Percentiles rank a stretch among this genome's conserved stretches.
Conservation (phyloP, 2,797 vertebrate species). For the Intellagama lesueurii region DNA sequence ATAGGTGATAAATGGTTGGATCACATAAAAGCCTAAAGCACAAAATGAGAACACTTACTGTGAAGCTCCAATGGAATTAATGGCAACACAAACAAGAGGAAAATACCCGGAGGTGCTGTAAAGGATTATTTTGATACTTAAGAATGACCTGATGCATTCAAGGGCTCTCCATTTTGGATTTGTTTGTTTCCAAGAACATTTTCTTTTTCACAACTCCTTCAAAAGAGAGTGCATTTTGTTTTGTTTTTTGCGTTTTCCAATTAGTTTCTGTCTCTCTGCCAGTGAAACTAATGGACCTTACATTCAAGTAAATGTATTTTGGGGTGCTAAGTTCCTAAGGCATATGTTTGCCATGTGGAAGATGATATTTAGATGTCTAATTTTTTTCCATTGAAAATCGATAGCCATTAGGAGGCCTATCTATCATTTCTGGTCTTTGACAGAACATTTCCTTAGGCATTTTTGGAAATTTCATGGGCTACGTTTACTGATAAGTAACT, state of each 20-base stretch:
- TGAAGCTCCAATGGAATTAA: background rate
- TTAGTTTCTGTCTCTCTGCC: background rate
- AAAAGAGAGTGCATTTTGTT: background rate
- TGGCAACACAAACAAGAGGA: conserved; percentile 2
- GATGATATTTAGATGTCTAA: conserved; percentile 5
- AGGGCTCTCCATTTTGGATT: background rate
- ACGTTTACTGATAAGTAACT: background rate
- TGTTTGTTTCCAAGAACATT: background rate
- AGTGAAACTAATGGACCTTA: conserved; percentile 12
- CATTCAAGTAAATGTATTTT: conserved; percentile 16
- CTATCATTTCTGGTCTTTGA: background rate
- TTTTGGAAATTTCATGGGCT: conserved; percentile 9
- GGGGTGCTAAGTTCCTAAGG: background rate
- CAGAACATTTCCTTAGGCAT: conserved; percentile 33
- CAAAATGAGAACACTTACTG: background rate
- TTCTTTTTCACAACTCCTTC: background rate
- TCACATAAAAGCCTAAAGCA: conserved; percentile 1
- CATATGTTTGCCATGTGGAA: background rate
- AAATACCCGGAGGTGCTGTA: background rate
- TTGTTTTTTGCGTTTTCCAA: background rate
- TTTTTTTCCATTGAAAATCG: conserved; percentile 12
- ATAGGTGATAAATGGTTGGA: conserved; percentile 9
- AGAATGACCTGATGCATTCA: background rate
- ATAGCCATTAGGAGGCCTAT: background rate
- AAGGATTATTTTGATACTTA: conserved; percentile 13